Evolutionary conservation across 23 tunicate species (phyloP).

Genomic region (Halocynthia aurantium): DNA sequence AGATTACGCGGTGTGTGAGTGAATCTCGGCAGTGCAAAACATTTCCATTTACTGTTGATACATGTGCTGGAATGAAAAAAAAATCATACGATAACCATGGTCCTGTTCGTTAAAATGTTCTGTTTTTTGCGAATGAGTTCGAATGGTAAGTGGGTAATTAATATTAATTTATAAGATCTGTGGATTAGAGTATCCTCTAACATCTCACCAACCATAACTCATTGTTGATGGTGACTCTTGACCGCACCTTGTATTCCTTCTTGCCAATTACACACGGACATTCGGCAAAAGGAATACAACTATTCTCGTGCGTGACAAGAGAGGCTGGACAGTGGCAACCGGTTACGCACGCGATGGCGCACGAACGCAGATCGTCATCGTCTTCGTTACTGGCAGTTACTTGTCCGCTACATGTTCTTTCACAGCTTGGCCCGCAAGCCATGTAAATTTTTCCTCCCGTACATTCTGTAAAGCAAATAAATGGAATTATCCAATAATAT

Average conservation of each 20-base stretch:
- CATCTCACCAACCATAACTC: slow-evolving; percentile 59
- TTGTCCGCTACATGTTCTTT: slow-evolving; percentile 48
- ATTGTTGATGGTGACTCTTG: slow-evolving; percentile 54
- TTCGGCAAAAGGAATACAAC: slow-evolving; percentile 27
- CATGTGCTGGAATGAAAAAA: slow-evolving; percentile 43
- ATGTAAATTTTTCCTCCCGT: slow-evolving; percentile 65
- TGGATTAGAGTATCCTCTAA: no score
- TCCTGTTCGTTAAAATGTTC: no score
- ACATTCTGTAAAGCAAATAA: slow-evolving; percentile 36
- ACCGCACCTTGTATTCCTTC: slow-evolving; percentile 19
- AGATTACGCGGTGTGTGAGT: slow-evolving; percentile 38
- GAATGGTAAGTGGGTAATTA: no score
- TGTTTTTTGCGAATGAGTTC: no score
- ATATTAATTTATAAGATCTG: no score
- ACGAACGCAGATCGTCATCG: slow-evolving; percentile 27
- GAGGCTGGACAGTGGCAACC: slow-evolving; percentile 91
- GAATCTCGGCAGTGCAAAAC: slow-evolving; percentile 65
- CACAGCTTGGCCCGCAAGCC: slow-evolving; percentile 94
- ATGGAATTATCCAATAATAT: not conserved
- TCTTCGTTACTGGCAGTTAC: slow-evolving; percentile 2
- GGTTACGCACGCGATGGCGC: slow-evolving; percentile 48
- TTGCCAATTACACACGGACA: slow-evolving; percentile 77
- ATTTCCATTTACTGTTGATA: slow-evolving; percentile 44
- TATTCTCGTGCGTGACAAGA: slow-evolving; percentile 27
- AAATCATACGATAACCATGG: not conserved